Evolutionary conservation across 2,888 invertebrate species (phyloP).

Genomic region (Deroplatys truncata): DNA sequence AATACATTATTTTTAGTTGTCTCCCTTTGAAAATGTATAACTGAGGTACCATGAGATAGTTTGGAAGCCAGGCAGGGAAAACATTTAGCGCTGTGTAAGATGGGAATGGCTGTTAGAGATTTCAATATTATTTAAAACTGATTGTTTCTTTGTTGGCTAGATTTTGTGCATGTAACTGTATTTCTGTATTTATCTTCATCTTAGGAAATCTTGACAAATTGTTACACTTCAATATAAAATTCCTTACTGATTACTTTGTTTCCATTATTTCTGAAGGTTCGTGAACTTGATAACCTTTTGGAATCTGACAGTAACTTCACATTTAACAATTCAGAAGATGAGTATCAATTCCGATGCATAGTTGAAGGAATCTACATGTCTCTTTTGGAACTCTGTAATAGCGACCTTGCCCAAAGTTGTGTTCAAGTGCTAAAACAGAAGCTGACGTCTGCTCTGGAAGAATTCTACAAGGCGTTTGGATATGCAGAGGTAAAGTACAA

Average conservation of each 20-base stretch:
- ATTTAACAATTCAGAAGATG: neutral
- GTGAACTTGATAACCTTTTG: neutral
- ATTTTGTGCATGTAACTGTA: no score
- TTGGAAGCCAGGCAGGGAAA: no score
- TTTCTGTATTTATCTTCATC: neutral
- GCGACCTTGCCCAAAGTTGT: neutral
- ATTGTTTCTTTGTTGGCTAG: no score
- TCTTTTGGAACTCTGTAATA: neutral
- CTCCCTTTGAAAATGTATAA: no score
- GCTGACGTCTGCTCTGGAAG: neutral
- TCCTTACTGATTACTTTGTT: neutral
- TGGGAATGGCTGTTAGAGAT: no score
- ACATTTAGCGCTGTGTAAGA: no score
- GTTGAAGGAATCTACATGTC: neutral
- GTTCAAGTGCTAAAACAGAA: neutral
- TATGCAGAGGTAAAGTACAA: neutral
- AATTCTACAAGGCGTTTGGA: neutral
- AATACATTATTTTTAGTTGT: no score
- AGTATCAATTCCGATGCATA: neutral
- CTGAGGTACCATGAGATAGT: no score
- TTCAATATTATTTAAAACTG: no score
- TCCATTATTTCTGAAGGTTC: neutral
- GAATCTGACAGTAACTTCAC: neutral
- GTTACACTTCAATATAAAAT: no score
- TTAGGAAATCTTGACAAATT: no score